Conservation (phyloP, 2,888 invertebrate species). For the Brachynemurus nebulosus region DNA sequence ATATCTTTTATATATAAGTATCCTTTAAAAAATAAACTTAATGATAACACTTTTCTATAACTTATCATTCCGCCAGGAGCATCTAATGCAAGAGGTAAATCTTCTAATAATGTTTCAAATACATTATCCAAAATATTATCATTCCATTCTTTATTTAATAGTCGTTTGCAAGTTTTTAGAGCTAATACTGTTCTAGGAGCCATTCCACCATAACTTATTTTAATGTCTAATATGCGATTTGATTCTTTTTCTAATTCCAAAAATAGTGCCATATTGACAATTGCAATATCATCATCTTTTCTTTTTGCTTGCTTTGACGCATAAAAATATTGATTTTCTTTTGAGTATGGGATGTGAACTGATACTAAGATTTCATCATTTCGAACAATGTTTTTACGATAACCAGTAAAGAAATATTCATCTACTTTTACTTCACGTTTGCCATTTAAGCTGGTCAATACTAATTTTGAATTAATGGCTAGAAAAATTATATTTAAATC, state of each 20-base stretch:
- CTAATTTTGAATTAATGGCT: conserved; percentile 54
- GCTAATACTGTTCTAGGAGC: conserved; percentile 72
- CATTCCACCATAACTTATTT: conserved; percentile 83
- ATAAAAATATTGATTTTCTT: conserved; percentile 54
- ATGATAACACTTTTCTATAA: conserved; percentile 46
- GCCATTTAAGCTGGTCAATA: conserved; percentile 43
- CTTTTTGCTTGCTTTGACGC: conserved; percentile 86
- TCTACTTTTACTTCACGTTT: conserved; percentile 53
- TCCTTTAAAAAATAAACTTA: conserved; percentile 62
- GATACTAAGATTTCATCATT: conserved; percentile 69
- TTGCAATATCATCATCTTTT: conserved; percentile 90
- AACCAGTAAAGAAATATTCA: conserved; percentile 70
- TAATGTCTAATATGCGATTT: conserved; percentile 43
- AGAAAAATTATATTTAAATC: conserved; percentile 88
- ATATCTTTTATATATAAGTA: conserved; percentile 45
- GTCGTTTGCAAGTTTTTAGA: conserved; percentile 42
- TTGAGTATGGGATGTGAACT: conserved; percentile 63
- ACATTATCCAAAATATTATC: conserved; percentile 44
- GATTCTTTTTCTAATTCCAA: conserved; percentile 44
- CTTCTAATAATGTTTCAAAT: conserved; percentile 48
- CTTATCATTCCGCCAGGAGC: conserved; percentile 58
- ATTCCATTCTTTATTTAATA: conserved; percentile 50
- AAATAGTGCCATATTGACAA: conserved; percentile 77
- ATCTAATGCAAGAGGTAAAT: conserved; percentile 56
- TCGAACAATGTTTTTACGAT: conserved; percentile 59